Evolutionary conservation across 2,113 vertebrate species (phyloP).

Genomic region (Malurus alboscapulatus): DNA sequence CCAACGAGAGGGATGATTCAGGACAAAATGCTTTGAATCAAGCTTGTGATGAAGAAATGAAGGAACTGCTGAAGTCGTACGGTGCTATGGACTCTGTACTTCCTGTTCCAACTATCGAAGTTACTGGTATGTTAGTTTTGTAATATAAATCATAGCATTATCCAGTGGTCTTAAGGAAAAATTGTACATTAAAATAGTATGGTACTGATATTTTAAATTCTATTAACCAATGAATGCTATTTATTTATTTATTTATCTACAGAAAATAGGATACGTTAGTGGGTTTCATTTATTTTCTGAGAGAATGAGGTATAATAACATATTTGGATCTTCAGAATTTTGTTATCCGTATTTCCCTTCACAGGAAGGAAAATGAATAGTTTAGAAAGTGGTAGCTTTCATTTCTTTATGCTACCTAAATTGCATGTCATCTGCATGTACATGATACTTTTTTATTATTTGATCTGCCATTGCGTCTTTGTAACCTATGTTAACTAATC

Average conservation of each 20-base stretch:
- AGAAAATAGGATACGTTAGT: neutral
- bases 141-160: neutral
- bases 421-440: neutral
- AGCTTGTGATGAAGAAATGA: slow-evolving; percentile 69
- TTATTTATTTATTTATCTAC: neutral
- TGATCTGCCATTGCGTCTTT: neutral
- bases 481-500: neutral
- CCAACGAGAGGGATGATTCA: slow-evolving; percentile 56
- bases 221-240: neutral
- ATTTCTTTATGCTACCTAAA: neutral
- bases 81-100: neutral
- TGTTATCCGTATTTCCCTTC: neutral
- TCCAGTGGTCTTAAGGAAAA: neutral
- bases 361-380: neutral
- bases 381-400: neutral
- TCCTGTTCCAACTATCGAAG: neutral
- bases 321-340: neutral
- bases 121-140: slow-evolving; percentile 44
- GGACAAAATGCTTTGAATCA: slow-evolving; percentile 74
- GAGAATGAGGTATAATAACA: neutral
- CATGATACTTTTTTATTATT: neutral
- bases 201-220: neutral
- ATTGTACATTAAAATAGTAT: neutral
- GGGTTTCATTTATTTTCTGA: neutral
- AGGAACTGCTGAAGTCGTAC: slow-evolving; percentile 72